Conservation (phyloP, 1,140 invertebrate species). For the Cyclargus thomasi region DNA sequence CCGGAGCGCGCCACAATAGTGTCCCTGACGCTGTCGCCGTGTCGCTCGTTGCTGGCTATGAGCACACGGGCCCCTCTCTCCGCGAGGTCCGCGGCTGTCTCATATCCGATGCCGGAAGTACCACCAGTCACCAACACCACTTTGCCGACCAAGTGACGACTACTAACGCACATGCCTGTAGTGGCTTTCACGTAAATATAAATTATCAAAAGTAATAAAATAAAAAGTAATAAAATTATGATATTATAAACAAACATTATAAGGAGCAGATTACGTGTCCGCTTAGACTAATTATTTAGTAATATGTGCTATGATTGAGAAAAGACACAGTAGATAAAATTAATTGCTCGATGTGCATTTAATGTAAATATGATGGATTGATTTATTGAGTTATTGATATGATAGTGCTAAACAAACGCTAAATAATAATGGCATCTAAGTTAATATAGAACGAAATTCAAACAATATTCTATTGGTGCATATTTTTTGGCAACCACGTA, state of each 20-base stretch:
- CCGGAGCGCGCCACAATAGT: slow-evolving; percentile 66
- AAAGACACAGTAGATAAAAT: not conserved
- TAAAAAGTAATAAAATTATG: not conserved
- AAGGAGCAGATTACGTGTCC: not conserved
- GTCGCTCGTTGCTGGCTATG: slow-evolving; percentile 83
- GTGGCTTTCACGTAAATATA: not conserved
- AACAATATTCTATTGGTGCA: too few relatives aligned
- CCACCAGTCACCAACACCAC: slow-evolving; percentile 89
- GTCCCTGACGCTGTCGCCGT: slow-evolving; percentile 56
- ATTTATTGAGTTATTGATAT: too few relatives aligned
- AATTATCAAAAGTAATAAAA: not conserved
- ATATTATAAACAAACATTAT: not conserved
- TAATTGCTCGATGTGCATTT: not conserved
- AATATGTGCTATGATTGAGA: too few relatives aligned
- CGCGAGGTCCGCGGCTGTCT: slow-evolving; percentile 85
- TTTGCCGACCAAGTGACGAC: slow-evolving; percentile 76
- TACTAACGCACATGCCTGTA: slow-evolving; percentile 43
- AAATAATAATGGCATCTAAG: too few relatives aligned
- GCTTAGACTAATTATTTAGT: too few relatives aligned
- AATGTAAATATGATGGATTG: not conserved
- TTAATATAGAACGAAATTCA: too few relatives aligned
- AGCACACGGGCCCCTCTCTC: slow-evolving; percentile 85
- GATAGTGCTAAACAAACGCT: too few relatives aligned
- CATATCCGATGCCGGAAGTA: slow-evolving; percentile 90
- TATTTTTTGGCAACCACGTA: too few relatives aligned